Evolutionary conservation across 2,113 vertebrate genomes (phyloP), one percentile per base, ranked within the genome.

Genomic region (Furnarius figulus): DNA sequence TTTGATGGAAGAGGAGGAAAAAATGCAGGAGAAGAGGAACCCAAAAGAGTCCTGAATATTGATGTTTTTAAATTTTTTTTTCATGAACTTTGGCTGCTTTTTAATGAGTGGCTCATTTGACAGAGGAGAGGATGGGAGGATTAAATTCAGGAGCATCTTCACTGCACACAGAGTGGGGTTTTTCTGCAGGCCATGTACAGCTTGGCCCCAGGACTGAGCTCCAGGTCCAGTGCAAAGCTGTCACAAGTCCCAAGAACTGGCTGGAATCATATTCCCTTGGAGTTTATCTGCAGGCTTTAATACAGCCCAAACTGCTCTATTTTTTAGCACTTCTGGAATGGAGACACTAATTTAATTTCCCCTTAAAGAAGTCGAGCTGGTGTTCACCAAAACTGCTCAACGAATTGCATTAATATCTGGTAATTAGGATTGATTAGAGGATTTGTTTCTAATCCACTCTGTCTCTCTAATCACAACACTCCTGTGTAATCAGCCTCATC

Each of bases 291-390:
- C 58, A 15, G 18, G 22, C 35, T 24, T 27, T 10, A 8, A 24
- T 6, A 10, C 1, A 15, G 20, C 3, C 55, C 30, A 66, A 30
- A 47, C 2, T 0, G 5, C 53, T 23, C 14, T 22, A 0, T 6
- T 28, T 14, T 42, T 52, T 9, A 23, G 24, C 27, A 2, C 53
- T 53, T 56, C 31, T 53, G 30, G 44, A 62, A 33, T 3, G 16
- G 18, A 74, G 24, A 14, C 31, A 12, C 33, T 42, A 2, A 78
- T 71, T 90, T 24, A 35, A 78, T 90, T 78, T 67, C 42, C 61
- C 52, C 50, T 12, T 27, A 21, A 20, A 22, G 73, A 12, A 58
- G 31, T 5, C 6, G 23, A 21, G 58, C 2, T 66, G 70, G 40
- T 15, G 30, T 2, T 83, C 67, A 42, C 71, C 87, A 85, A n/a